A percentile compares a stretch with the other conserved stretches of the same genome.
Evolutionary conservation across 2,113 vertebrate genomes (phyloP).

Genomic region (Coptodon rendalli): DNA sequence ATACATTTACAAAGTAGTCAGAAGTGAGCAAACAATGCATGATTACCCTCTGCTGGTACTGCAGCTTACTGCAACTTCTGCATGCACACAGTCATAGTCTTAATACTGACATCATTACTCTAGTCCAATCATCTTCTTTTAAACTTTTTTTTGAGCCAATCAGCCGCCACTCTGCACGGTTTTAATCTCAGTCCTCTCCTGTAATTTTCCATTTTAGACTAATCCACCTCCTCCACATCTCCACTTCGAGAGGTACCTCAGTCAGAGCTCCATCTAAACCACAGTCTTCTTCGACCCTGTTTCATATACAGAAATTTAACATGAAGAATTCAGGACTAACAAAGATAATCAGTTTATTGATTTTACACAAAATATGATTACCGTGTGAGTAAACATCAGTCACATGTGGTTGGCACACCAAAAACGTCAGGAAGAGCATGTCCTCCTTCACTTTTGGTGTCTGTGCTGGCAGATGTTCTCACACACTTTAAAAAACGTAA

Average conservation of each 20-base stretch:
- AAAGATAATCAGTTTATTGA: rapidly evolving
- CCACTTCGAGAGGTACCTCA: background rate
- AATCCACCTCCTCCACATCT: background rate
- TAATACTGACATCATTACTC: background rate
- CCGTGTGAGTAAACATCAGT: background rate
- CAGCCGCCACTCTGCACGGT: rapidly evolving
- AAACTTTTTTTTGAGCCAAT: background rate
- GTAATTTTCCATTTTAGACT: background rate
- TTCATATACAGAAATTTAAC: rapidly evolving
- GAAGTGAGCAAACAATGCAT: background rate
- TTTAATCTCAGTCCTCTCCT: background rate
- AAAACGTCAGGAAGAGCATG: rapidly evolving
- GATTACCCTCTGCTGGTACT: background rate
- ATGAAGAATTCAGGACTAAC: background rate
- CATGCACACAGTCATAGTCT: background rate
- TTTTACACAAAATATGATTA: background rate
- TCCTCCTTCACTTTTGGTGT: background rate
- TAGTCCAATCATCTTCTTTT: background rate
- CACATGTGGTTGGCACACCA: rapidly evolving
- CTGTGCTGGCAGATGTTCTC: background rate
- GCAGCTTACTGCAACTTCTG: background rate
- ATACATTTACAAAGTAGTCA: background rate
- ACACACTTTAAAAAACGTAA: background rate
- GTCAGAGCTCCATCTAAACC: background rate
- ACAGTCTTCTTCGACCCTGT: background rate